Conservation (phyloP, 2,888 invertebrate species). For the Aspidiotus rigidus region DNA sequence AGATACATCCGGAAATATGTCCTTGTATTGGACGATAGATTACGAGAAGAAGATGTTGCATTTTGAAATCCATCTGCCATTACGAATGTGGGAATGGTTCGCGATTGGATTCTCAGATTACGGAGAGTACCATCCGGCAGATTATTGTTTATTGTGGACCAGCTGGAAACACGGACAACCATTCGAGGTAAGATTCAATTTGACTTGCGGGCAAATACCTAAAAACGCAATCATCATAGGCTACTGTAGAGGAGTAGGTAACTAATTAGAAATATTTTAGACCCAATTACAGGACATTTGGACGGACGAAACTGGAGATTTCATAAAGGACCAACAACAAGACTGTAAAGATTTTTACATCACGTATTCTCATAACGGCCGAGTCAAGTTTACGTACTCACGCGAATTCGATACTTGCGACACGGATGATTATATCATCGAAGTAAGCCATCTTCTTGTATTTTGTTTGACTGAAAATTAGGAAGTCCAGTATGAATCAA, state of each 20-base stretch:
- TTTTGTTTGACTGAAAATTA: too few species aligned
- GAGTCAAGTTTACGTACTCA: conserved; percentile 63
- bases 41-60: conserved; percentile 43
- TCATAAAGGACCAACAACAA: conserved; percentile 61
- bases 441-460: conserved; percentile 48
- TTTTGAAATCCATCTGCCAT: conserved; percentile 47
- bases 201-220: neutral
- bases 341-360: conserved; percentile 57
- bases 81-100: conserved; percentile 53
- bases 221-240: neutral
- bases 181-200: conserved; percentile 47
- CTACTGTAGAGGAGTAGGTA: neutral
- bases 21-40: conserved; percentile 47
- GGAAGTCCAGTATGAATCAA: too few species aligned
- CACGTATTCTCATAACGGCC: conserved; percentile 46
- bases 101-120: conserved; percentile 78
- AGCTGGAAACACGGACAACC: conserved; percentile 55
- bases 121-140: conserved; percentile 62
- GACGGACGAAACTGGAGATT: conserved; percentile 56
- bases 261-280: neutral
- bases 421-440: conserved; percentile 60
- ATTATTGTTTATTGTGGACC: conserved; percentile 72
- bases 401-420: conserved; percentile 81
- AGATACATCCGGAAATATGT: conserved; percentile 43
- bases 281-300: conserved; percentile 56